Evolutionary conservation across 2,888 invertebrate species (phyloP).

Genomic region (Eumerus sabulonum): DNA sequence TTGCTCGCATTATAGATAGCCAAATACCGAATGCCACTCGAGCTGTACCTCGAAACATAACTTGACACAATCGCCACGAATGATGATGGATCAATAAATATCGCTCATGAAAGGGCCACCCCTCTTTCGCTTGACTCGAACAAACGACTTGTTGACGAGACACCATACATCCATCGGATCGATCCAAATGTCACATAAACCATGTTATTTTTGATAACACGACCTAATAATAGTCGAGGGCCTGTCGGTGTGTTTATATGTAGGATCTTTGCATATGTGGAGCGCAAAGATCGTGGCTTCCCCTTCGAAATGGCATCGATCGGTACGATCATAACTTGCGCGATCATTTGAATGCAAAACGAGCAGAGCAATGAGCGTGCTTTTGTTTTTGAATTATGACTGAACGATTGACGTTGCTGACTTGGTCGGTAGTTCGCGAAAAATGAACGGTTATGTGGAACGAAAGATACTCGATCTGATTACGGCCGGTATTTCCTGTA

Average conservation of each 20-base stretch:
- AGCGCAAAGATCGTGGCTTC: neutral
- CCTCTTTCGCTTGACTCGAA: constrained; percentile 23
- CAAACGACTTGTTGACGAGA: constrained; percentile 38
- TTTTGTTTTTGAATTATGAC: constrained; percentile 67
- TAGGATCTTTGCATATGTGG: constrained; percentile 58
- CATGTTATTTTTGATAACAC: constrained; percentile 66
- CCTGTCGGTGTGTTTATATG: constrained; percentile 60
- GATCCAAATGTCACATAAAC: constrained; percentile 65
- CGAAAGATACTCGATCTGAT: constrained; percentile 57
- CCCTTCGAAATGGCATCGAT: constrained; percentile 2
- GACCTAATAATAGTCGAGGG: constrained; percentile 63
- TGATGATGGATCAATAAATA: constrained; percentile 63
- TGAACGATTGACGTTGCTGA: constrained; percentile 10
- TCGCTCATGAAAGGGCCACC: constrained; percentile 46
- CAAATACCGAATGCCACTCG: constrained; percentile 33
- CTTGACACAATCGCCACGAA: constrained; percentile 51
- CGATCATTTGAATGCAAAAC: constrained; percentile 65
- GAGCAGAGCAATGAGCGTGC: constrained; percentile 65
- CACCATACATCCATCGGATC: constrained; percentile 57
- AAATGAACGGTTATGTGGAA: constrained; percentile 17
- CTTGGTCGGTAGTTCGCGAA: constrained; percentile 40
- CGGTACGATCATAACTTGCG: constrained; percentile 60
- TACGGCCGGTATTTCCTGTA: constrained; percentile 65
- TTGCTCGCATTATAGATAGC: constrained; percentile 9
- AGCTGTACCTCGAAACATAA: constrained; percentile 53